Evolutionary conservation across 2,113 vertebrate species (phyloP).

Genomic region (Corythornis cristatus): DNA sequence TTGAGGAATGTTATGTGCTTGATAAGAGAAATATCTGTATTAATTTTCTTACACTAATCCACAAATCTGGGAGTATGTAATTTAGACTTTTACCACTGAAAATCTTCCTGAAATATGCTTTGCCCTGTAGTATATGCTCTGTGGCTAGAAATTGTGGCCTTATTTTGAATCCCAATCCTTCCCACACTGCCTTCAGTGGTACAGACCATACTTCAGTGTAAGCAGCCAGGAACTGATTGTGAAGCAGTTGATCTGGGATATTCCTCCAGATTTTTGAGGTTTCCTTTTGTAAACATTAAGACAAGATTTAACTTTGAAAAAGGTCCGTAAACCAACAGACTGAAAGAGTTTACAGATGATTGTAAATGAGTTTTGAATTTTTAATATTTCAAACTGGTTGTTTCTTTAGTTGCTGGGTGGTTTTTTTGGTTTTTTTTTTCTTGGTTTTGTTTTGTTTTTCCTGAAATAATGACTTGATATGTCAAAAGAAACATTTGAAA

Average conservation of each 20-base stretch:
- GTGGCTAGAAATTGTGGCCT: not conserved
- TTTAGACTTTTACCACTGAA: not conserved
- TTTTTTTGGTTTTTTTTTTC: too few relatives aligned
- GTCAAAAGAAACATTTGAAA: not conserved
- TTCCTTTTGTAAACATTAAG: not conserved
- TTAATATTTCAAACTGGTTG: not conserved
- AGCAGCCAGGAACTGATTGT: not conserved
- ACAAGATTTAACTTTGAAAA: not conserved
- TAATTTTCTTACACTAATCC: not conserved
- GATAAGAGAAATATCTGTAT: not conserved
- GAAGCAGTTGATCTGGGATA: not conserved
- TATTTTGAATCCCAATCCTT: not conserved
- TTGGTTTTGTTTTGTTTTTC: too few relatives aligned
- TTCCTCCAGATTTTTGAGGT: slow-evolving; percentile 1
- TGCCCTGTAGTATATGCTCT: not conserved
- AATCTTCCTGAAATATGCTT: not conserved
- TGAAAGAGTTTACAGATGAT: not conserved
- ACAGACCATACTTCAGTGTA: not conserved
- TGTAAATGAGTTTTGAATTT: not conserved
- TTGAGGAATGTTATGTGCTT: rapidly evolving
- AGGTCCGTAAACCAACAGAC: not conserved
- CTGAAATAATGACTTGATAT: not conserved
- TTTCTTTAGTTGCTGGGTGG: not conserved
- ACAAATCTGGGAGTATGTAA: not conserved
- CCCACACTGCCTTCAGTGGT: not conserved